Percentiles rank a stretch among this genome's conserved stretches.
phyloP scores from a whole-genome alignment of 2,797 vertebrate species.

The Heterohyrax brucei region DNA sequence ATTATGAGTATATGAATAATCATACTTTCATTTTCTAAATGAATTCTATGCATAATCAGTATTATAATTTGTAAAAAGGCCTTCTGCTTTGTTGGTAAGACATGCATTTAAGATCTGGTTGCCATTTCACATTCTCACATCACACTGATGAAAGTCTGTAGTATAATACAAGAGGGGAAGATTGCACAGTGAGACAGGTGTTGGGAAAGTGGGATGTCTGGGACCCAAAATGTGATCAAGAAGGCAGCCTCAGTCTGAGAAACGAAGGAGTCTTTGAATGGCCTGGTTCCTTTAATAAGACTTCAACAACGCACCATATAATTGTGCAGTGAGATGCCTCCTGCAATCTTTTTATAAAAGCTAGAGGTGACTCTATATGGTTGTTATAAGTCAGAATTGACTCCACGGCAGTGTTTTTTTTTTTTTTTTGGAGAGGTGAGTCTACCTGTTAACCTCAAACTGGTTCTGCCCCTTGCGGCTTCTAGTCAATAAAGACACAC shows the following conservation, averaged over 20 bases:
- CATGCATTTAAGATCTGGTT: not conserved
- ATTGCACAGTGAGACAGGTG: not conserved
- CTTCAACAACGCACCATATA: not conserved
- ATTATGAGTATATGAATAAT: not conserved
- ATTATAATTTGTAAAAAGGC: not conserved
- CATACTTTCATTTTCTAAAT: slow-evolving; percentile 11
- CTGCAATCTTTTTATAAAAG: not conserved
- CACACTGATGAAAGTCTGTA: not conserved
- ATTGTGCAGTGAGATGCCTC: not conserved
- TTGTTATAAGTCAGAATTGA: no score
- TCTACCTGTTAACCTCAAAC: not conserved
- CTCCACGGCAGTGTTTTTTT: no score
- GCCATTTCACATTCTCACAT: not conserved
- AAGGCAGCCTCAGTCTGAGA: not conserved
- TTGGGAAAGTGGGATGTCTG: not conserved
- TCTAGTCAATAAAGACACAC: no score
- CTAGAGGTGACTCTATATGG: not conserved
- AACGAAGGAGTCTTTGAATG: not conserved
- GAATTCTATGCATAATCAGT: not conserved
- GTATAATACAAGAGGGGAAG: not conserved
- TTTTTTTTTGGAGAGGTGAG: not conserved
- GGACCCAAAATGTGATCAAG: not conserved
- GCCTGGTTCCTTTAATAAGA: not conserved
- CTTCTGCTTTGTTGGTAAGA: slow-evolving; percentile 30
- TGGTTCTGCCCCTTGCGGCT: no score